Evolutionary conservation across 2,113 vertebrate genomes (phyloP).

Genomic region (Geothlypis trichas): DNA sequence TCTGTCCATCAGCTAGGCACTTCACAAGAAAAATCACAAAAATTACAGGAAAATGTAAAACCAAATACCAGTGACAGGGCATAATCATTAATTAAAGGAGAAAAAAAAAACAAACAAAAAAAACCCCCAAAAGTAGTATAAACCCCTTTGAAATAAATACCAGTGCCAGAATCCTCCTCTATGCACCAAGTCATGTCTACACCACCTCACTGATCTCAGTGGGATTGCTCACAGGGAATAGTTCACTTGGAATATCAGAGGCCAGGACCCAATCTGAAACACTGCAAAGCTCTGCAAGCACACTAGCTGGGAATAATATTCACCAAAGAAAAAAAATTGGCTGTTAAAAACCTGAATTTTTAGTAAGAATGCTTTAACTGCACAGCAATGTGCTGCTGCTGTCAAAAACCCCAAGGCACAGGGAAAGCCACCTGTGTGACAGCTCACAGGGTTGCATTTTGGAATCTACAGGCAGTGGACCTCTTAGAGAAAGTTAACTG

Average conservation of each 20-base stretch:
- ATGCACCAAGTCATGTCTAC: background rate
- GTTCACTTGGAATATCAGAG: background rate
- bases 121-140: background rate
- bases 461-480: background rate
- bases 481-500: background rate
- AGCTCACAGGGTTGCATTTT: background rate
- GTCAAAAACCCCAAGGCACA: background rate
- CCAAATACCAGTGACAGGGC: background rate
- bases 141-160: background rate
- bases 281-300: background rate
- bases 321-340: background rate
- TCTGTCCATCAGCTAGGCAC: conserved; percentile 6
- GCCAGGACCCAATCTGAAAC: background rate
- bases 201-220: background rate
- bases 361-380: background rate
- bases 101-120: too few relatives aligned
- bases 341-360: background rate
- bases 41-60: background rate
- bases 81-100: background rate
- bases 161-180: background rate
- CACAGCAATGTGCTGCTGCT: background rate
- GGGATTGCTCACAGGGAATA: background rate
- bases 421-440: background rate
- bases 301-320: background rate
- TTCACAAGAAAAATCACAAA: background rate